These are phyloP conservation scores for Catalaphyllia jardinei DNA, from an alignment of 64 coral and sea anemone genomes.

Conservation along the genomic window DNA sequence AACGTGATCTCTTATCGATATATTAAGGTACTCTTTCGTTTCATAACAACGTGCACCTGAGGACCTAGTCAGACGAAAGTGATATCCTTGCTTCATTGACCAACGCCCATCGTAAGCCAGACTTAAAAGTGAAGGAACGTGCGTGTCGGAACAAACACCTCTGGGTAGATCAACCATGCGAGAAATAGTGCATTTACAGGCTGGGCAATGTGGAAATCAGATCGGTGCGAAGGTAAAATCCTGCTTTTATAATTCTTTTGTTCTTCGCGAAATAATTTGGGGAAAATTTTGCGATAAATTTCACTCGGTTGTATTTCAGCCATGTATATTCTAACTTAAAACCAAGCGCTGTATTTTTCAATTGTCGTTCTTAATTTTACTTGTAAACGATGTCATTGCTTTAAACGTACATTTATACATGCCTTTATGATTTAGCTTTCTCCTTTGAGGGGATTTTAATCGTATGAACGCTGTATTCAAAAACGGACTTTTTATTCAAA, in stretches of 20 bases:
- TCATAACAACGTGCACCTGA: constrained; percentile 33
- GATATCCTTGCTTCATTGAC: neutral
- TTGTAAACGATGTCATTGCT: neutral
- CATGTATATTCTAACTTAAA: neutral
- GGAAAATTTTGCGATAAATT: neutral
- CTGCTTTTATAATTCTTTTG: neutral
- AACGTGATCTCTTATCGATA: neutral
- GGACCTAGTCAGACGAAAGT: neutral
- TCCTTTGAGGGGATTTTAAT: neutral
- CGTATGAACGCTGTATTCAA: neutral
- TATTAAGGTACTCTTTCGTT: constrained; percentile 5
- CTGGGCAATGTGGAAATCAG: constrained; percentile 68
- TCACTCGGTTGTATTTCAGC: neutral
- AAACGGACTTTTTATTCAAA: neutral
- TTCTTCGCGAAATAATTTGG: neutral
- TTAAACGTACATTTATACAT: neutral
- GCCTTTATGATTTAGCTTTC: neutral
- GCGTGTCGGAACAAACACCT: neutral
- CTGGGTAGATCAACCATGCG: constrained; percentile 18
- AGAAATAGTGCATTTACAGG: constrained; percentile 70
- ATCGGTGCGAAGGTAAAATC: constrained; percentile 67
- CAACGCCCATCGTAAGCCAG: neutral
- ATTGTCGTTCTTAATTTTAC: neutral
- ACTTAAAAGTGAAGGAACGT: neutral
- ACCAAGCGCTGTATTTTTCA: neutral